These are phyloP conservation scores for Champsocephalus gunnari DNA, from an alignment of 2,797 vertebrate species.

Conservation along the genomic window DNA sequence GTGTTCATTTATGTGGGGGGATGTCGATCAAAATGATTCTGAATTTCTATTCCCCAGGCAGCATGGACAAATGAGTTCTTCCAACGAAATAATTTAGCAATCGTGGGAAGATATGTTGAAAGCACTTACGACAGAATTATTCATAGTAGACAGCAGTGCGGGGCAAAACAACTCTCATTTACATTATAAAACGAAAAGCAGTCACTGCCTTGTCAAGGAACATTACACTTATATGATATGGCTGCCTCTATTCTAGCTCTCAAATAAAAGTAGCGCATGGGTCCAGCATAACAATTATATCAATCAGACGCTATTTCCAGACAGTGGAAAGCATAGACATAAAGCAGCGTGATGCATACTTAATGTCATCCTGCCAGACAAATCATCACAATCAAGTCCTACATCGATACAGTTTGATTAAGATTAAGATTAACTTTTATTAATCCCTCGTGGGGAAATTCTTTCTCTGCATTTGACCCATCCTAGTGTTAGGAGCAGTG, in stretches of 20 bases:
- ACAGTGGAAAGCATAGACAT: slow-evolving; percentile 42
- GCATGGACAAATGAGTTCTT: slow-evolving; percentile 62
- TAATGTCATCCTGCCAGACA: slow-evolving; percentile 32
- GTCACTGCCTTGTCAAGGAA: slow-evolving; percentile 65
- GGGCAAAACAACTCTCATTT: slow-evolving; percentile 62
- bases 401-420: slow-evolving; percentile 23
- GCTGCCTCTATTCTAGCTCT: slow-evolving; percentile 63
- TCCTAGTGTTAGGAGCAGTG: too few species aligned
- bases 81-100: slow-evolving; percentile 70
- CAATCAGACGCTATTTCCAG: slow-evolving; percentile 51
- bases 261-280: slow-evolving; percentile 57
- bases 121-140: slow-evolving; percentile 65
- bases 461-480: too few species aligned
- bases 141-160: slow-evolving; percentile 59
- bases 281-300: slow-evolving; percentile 56
- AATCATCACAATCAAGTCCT: slow-evolving; percentile 33
- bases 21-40: slow-evolving; percentile 65
- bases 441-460: too few species aligned
- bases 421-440: too few species aligned
- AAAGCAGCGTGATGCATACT: slow-evolving; percentile 37
- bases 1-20: slow-evolving; percentile 59
- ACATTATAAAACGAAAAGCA: slow-evolving; percentile 69
- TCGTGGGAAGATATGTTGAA: slow-evolving; percentile 48
- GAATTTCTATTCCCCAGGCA: slow-evolving; percentile 56
- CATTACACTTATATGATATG: slow-evolving; percentile 64